A percentile compares a stretch with the other conserved stretches of the same genome.
Conservation (phyloP, 2,888 invertebrate species). For the Eilema griseolum region DNA sequence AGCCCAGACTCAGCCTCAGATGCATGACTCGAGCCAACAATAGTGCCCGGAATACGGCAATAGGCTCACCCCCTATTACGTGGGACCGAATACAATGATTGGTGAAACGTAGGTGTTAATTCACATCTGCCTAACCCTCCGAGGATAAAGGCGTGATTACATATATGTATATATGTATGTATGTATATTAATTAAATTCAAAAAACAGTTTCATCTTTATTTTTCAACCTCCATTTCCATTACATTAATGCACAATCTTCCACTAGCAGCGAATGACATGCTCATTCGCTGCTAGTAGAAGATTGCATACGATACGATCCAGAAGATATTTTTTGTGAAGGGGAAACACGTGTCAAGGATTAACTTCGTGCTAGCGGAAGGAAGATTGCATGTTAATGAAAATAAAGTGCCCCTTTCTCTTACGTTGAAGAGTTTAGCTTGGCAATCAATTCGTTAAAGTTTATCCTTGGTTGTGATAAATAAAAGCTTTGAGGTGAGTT, state of each 20-base stretch:
- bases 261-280: background rate
- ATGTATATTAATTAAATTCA: background rate
- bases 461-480: background rate
- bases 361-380: background rate
- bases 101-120: too few species aligned
- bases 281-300: too few species aligned
- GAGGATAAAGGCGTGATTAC: too few species aligned
- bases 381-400: background rate
- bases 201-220: background rate
- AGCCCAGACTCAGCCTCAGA: too few species aligned
- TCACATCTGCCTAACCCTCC: too few species aligned
- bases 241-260: background rate
- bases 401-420: constrained; percentile 4
- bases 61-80: too few species aligned
- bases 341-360: background rate
- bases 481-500: background rate
- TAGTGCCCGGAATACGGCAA: too few species aligned
- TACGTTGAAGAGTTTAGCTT: background rate
- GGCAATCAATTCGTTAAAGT: background rate
- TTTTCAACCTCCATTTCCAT: background rate
- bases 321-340: background rate
- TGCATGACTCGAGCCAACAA: too few species aligned
- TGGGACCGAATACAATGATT: too few species aligned
- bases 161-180: too few species aligned
- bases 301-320: background rate